Conservation (phyloP, 2,797 vertebrate species). For the Cacajao melanocephalus region DNA sequence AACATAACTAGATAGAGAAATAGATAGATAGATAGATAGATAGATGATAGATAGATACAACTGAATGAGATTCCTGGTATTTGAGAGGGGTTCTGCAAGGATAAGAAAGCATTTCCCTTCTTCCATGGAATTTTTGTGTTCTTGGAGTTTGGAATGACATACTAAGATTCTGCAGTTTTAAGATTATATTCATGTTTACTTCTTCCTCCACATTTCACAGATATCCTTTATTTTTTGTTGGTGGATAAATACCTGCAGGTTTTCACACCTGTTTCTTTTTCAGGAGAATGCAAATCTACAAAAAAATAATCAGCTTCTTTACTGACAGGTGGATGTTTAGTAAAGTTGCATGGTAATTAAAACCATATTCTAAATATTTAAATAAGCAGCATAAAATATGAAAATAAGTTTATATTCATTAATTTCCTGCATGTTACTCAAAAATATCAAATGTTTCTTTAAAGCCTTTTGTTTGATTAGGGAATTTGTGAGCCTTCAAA, state of each 20-base stretch:
- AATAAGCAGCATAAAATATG: constrained; percentile 66
- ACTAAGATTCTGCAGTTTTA: not conserved
- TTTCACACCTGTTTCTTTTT: constrained; percentile 75
- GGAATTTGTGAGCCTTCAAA: not conserved
- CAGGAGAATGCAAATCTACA: constrained; percentile 39
- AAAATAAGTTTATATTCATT: constrained; percentile 71
- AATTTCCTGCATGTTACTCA: constrained; percentile 44
- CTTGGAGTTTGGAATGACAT: not conserved
- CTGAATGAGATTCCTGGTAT: not conserved
- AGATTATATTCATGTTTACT: constrained; percentile 36
- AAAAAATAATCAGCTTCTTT: constrained; percentile 63
- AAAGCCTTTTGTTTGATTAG: constrained; percentile 34
- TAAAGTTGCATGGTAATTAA: constrained; percentile 74
- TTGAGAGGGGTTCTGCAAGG: not conserved
- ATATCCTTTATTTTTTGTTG: constrained; percentile 75
- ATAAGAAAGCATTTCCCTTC: accelerated
- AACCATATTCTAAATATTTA: constrained; percentile 79
- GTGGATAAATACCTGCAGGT: constrained; percentile 79
- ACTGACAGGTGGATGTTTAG: constrained; percentile 80
- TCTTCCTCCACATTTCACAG: constrained; percentile 35
- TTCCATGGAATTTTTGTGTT: too few relatives aligned
- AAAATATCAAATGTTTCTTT: constrained; percentile 59
- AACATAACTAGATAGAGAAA: not conserved
- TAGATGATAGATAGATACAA: not conserved
- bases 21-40: too few relatives aligned